These are phyloP conservation scores for Oligia strigilis DNA, from an alignment of 2,888 invertebrate species.

Conservation along the genomic window DNA sequence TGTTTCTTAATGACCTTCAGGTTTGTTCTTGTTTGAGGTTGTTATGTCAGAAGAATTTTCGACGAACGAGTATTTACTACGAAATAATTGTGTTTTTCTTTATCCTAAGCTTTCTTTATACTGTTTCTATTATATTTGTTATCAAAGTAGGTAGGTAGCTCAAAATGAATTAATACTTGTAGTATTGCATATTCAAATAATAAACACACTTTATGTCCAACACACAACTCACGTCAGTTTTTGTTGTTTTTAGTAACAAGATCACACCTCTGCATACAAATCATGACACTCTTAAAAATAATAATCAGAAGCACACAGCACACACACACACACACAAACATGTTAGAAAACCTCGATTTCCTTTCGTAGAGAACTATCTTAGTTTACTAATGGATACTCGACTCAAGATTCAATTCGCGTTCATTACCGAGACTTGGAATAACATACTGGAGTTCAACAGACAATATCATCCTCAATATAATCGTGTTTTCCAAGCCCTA, in stretches of 20 bases:
- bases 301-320: slow-evolving; percentile 56
- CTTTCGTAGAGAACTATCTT: slow-evolving; percentile 16
- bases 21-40: slow-evolving; percentile 54
- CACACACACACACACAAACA: slow-evolving; percentile 55
- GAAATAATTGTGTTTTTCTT: not conserved
- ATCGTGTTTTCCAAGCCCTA: slow-evolving; percentile 67
- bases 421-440: slow-evolving; percentile 35
- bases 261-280: slow-evolving; percentile 24
- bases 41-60: slow-evolving; percentile 33
- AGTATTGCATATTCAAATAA: slow-evolving; percentile 11
- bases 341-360: slow-evolving; percentile 34
- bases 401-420: slow-evolving; percentile 47
- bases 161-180: not conserved
- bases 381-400: slow-evolving; percentile 21
- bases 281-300: slow-evolving; percentile 26
- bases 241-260: not conserved
- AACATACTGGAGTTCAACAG: slow-evolving; percentile 60
- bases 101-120: not conserved
- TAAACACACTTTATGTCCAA: not conserved
- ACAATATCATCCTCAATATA: slow-evolving; percentile 65
- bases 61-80: slow-evolving; percentile 8
- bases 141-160: not conserved
- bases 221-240: not conserved
- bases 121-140: not conserved
- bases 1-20: slow-evolving; percentile 59